Conservation (phyloP, 2,113 vertebrate species). For the Ia io region DNA sequence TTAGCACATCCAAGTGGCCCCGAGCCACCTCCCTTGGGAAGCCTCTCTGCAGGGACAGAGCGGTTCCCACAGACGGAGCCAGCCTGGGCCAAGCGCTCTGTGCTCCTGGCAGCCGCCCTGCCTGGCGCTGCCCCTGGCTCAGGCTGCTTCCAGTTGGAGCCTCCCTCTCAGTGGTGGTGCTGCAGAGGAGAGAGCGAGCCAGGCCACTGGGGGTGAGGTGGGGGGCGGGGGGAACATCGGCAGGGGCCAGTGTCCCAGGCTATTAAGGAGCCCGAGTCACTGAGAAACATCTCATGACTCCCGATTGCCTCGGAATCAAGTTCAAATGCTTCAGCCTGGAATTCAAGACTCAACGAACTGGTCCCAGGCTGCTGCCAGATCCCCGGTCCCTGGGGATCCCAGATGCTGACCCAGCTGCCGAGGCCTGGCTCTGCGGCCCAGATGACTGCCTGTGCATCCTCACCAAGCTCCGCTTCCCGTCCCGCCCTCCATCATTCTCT, state of each 20-base stretch:
- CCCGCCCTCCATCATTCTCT: neutral
- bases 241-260: neutral
- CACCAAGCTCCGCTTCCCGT: neutral
- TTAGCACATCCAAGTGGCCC: neutral
- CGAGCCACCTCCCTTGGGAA: slow-evolving; percentile 18
- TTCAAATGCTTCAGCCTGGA: neutral
- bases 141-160: neutral
- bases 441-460: neutral
- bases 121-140: neutral
- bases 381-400: neutral
- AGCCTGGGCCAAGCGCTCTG: neutral
- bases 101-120: neutral
- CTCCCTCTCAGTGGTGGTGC: rapidly evolving
- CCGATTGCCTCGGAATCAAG: neutral
- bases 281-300: neutral
- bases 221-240: rapidly evolving
- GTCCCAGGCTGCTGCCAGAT: neutral
- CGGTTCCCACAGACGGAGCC: neutral
- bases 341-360: neutral
- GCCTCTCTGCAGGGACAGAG: neutral
- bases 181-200: neutral
- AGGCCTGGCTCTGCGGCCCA: neutral
- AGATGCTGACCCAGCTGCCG: neutral
- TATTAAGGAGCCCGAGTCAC: neutral
- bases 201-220: neutral